A percentile compares a stretch with the other conserved stretches of the same genome.
These are phyloP conservation scores for Ochropacha duplaris DNA, from an alignment of 2,888 invertebrate genomes.

Conservation along the genomic window DNA sequence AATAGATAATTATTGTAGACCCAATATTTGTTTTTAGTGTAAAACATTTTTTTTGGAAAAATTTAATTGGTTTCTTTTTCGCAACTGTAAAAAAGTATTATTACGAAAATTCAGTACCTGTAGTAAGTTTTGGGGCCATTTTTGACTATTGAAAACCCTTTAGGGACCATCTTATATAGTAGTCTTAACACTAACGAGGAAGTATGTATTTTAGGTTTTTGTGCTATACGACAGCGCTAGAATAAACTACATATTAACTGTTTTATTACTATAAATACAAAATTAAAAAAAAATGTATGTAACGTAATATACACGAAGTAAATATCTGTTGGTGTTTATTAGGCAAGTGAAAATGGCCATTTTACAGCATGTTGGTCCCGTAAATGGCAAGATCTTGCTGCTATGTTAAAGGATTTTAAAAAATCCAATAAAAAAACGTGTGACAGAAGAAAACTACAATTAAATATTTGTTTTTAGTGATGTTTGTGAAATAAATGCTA, in stretches of 20 bases:
- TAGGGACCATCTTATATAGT: too few species aligned
- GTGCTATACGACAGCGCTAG: constrained; percentile 9
- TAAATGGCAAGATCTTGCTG: background rate
- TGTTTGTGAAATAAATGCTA: background rate
- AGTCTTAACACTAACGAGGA: constrained; percentile 10
- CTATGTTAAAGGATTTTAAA: background rate
- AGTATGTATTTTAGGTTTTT: constrained; percentile 8
- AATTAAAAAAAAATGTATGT: constrained; percentile 19
- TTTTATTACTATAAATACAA: constrained; percentile 30
- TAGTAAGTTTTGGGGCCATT: too few species aligned
- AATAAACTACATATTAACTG: constrained; percentile 6
- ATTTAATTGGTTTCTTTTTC: too few species aligned
- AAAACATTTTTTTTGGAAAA: too few species aligned
- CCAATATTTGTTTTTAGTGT: too few species aligned
- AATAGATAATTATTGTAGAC: too few species aligned
- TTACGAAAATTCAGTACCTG: too few species aligned
- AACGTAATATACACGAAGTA: constrained; percentile 14
- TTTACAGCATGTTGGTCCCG: background rate
- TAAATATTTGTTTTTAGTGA: background rate
- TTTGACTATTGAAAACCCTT: too few species aligned
- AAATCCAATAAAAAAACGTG: background rate
- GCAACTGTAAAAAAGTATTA: too few species aligned
- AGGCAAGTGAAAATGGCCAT: background rate
- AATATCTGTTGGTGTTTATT: constrained; percentile 14
- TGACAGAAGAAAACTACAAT: background rate